Conservation (phyloP, 2,888 invertebrate genomes). For the Vesta saturnalis region DNA sequence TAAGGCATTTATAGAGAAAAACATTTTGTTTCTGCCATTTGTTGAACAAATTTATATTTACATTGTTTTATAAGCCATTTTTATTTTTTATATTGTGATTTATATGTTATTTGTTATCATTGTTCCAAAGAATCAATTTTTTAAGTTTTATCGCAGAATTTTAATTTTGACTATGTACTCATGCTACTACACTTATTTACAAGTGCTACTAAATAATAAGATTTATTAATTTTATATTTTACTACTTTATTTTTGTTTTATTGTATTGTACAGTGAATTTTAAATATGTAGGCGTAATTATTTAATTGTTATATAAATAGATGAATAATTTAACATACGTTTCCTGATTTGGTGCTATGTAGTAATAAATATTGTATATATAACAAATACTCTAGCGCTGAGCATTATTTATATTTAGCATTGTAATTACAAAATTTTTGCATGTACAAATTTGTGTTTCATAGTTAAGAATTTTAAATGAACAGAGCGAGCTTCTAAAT, state of each 20-base stretch:
- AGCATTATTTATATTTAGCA: neutral
- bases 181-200: neutral
- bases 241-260: neutral
- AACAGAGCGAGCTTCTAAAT: neutral
- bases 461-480: neutral
- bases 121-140: slow-evolving; percentile 7
- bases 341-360: slow-evolving; percentile 38
- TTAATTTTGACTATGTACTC: slow-evolving; percentile 8
- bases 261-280: neutral
- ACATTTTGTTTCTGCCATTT: neutral
- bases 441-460: slow-evolving; percentile 12
- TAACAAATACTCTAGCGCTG: neutral
- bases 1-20: neutral
- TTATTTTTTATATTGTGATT: neutral
- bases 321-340: slow-evolving; percentile 17
- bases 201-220: too few species aligned
- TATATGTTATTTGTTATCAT: neutral
- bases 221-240: neutral
- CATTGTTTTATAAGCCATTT: neutral
- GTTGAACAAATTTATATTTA: slow-evolving; percentile 1
- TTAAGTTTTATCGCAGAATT: slow-evolving; percentile 5
- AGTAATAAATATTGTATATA: slow-evolving; percentile 28
- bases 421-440: neutral
- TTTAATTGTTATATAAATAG: neutral
- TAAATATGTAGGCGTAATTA: neutral